Conservation (phyloP, 2,113 vertebrate species). For the Sprattus sprattus region DNA sequence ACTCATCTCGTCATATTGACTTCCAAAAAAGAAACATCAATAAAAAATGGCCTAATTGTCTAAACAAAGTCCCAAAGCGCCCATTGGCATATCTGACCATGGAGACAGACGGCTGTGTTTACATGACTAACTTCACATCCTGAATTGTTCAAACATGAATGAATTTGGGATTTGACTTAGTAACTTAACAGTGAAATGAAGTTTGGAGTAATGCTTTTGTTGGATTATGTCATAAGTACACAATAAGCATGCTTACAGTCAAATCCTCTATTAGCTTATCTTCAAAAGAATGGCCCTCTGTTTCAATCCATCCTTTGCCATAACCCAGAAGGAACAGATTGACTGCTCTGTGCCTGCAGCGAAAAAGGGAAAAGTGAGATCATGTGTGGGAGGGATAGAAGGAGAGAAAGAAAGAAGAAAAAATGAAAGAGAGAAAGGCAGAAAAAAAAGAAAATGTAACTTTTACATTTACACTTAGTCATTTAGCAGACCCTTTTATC, state of each 20-base stretch:
- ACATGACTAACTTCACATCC: background rate
- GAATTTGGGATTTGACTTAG: constrained; percentile 10
- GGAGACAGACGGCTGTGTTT: constrained; percentile 20
- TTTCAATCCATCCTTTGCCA: constrained; percentile 90
- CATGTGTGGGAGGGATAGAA: background rate
- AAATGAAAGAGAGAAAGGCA: background rate
- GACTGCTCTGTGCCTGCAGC: constrained; percentile 85
- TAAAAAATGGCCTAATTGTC: background rate
- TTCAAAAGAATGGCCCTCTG: constrained; percentile 84
- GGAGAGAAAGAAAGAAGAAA: too few relatives aligned
- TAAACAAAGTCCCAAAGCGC: background rate
- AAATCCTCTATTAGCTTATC: constrained; percentile 91
- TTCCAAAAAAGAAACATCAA: constrained; percentile 1
- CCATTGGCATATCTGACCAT: constrained; percentile 49
- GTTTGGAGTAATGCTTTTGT: background rate
- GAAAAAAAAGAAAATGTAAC: background rate
- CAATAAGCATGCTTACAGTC: constrained; percentile 74
- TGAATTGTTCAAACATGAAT: background rate
- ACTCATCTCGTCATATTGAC: background rate
- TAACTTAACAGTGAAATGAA: background rate
- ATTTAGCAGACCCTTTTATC: too few relatives aligned
- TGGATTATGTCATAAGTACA: background rate
- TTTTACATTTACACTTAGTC: too few relatives aligned
- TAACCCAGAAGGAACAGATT: constrained; percentile 95
- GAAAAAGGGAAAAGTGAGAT: background rate